Conservation (phyloP, 2,888 invertebrate genomes). For the Stegana nigrithorax region DNA sequence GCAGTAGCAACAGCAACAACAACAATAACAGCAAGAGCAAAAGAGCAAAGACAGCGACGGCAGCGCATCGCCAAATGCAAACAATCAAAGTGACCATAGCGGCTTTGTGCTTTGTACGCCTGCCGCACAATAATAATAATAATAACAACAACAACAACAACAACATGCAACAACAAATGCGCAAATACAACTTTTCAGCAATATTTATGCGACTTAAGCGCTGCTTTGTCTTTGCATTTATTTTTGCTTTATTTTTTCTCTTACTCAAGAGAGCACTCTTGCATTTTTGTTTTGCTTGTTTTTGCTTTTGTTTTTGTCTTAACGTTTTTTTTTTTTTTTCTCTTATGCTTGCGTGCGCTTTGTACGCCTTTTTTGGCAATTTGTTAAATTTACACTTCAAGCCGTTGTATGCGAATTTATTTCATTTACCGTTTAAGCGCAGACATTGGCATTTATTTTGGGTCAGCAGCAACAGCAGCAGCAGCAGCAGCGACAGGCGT, state of each 20-base stretch:
- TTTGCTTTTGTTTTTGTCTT: constrained; percentile 21
- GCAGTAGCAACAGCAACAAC: no score
- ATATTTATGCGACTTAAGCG: no score
- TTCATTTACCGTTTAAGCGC: background rate
- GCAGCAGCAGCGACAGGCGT: no score
- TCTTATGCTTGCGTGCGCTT: constrained; percentile 22
- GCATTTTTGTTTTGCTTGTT: background rate
- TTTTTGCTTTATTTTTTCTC: no score
- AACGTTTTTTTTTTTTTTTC: constrained; percentile 2
- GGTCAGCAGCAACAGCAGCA: constrained; percentile 1
- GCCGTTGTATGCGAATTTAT: constrained; percentile 7
- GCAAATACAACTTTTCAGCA: no score
- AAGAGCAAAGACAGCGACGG: constrained; percentile 17
- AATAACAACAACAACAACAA: constrained; percentile 23
- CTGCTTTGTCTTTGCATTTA: no score
- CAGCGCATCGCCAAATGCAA: background rate
- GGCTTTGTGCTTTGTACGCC: background rate
- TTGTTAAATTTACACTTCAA: constrained; percentile 38
- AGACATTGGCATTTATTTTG: background rate
- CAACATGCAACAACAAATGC: constrained; percentile 19
- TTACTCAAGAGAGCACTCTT: no score
- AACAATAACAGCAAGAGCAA: background rate
- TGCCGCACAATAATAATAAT: no score
- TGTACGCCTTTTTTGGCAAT: constrained; percentile 46
- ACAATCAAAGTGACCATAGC: background rate